A percentile compares a stretch with the other conserved stretches of the same genome.
These are phyloP conservation scores for Leucophenga maculata DNA, from an alignment of 2,888 invertebrate species.

Conservation along the genomic window DNA sequence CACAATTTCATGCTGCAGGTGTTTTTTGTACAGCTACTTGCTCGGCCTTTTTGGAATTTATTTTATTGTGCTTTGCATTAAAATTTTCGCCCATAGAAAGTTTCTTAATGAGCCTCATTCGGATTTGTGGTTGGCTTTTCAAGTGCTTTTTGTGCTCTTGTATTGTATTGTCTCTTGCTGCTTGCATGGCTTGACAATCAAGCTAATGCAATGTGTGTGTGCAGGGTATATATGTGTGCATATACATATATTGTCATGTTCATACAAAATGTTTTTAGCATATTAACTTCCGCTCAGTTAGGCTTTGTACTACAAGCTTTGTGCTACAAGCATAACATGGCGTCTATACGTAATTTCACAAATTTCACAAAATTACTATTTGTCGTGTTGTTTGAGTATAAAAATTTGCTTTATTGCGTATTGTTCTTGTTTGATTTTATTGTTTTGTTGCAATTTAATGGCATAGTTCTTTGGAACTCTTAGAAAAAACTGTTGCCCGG, in stretches of 20 bases:
- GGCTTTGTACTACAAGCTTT: neutral
- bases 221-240: neutral
- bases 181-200: conserved; percentile 24
- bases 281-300: conserved; percentile 23
- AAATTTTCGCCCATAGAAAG: conserved; percentile 42
- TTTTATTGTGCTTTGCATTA: conserved; percentile 47
- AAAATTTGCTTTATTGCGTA: neutral
- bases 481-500: too few species aligned
- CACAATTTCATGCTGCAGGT: conserved; percentile 51
- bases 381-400: neutral
- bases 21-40: conserved; percentile 35
- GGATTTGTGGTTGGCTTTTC: conserved; percentile 42
- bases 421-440: neutral
- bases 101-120: conserved; percentile 55
- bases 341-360: conserved; percentile 18
- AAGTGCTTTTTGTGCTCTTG: conserved; percentile 6
- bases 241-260: conserved; percentile 11
- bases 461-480: too few species aligned
- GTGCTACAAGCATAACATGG: neutral
- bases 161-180: conserved; percentile 16
- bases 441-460: too few species aligned
- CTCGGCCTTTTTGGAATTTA: conserved; percentile 49
- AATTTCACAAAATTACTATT: too few species aligned
- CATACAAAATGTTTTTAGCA: conserved; percentile 22
- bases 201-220: conserved; percentile 1